These are phyloP conservation scores for Ganaspis brasiliensis DNA, from an alignment of 2,888 invertebrate genomes.

Conservation along the genomic window DNA sequence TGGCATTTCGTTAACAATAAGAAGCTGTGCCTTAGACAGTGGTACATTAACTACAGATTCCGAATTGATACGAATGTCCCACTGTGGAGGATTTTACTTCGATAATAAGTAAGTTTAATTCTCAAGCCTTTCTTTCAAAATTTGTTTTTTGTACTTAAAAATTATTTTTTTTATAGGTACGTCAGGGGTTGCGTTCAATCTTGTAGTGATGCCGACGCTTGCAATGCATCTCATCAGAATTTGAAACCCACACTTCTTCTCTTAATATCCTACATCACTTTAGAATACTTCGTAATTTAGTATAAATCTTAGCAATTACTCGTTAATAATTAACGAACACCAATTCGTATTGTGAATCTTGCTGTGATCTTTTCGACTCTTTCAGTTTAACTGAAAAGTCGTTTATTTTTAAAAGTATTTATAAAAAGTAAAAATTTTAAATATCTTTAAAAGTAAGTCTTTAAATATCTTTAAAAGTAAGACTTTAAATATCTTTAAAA, in stretches of 20 bases:
- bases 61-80: conserved; percentile 98
- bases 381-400: background rate
- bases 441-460: no score
- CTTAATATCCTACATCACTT: background rate
- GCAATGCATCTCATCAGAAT: conserved; percentile 83
- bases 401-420: background rate
- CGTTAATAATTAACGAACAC: background rate
- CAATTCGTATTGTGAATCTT: background rate
- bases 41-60: conserved; percentile 98
- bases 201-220: conserved; percentile 95
- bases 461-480: background rate
- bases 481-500: background rate
- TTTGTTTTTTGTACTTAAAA: conserved; percentile 37
- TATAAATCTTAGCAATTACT: background rate
- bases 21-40: conserved; percentile 97
- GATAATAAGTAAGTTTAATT: conserved; percentile 86
- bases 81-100: conserved; percentile 97
- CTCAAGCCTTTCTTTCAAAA: background rate
- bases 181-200: conserved; percentile 97
- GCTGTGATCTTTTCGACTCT: background rate
- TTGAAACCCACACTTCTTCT: background rate
- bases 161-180: conserved; percentile 84
- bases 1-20: conserved; percentile 91
- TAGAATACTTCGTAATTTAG: background rate
- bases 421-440: background rate